These are phyloP conservation scores for Phania funesta DNA, from an alignment of 2,888 invertebrate genomes.

Conservation along the genomic window DNA sequence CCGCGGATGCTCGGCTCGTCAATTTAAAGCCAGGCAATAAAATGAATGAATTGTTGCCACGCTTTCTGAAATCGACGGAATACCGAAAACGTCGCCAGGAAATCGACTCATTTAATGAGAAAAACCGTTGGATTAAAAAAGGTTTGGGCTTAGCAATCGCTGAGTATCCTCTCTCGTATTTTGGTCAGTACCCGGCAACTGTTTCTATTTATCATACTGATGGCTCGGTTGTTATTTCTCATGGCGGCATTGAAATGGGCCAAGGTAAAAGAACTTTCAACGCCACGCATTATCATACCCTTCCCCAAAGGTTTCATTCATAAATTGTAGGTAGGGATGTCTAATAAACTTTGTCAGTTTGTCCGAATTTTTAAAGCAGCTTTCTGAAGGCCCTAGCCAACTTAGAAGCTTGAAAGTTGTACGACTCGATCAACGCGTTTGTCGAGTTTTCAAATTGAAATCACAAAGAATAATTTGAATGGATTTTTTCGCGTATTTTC, in stretches of 20 bases:
- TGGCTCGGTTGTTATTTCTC: slow-evolving; percentile 85
- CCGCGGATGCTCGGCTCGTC: slow-evolving; percentile 82
- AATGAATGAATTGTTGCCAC: slow-evolving; percentile 80
- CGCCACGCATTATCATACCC: background rate
- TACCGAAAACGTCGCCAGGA: slow-evolving; percentile 82
- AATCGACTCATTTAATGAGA: slow-evolving; percentile 83
- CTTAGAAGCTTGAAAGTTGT: too few species aligned
- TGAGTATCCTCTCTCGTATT: slow-evolving; percentile 83
- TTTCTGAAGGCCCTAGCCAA: too few species aligned
- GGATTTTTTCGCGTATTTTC: too few species aligned
- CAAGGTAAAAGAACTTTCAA: slow-evolving; percentile 83
- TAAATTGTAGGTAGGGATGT: too few species aligned
- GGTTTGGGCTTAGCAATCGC: slow-evolving; percentile 85
- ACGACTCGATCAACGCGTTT: too few species aligned
- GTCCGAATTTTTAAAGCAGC: too few species aligned
- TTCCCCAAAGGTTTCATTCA: too few species aligned
- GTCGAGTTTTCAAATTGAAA: too few species aligned
- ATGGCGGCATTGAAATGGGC: slow-evolving; percentile 88
- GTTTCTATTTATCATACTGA: slow-evolving; percentile 86
- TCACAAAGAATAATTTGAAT: too few species aligned
- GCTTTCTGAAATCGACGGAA: slow-evolving; percentile 81
- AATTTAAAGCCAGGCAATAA: slow-evolving; percentile 80
- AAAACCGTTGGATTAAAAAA: slow-evolving; percentile 86
- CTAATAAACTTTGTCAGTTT: too few species aligned
- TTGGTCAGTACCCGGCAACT: slow-evolving; percentile 82